These are phyloP conservation scores for Aculops lycopersici DNA, from an alignment of 1,140 invertebrate species.

Conservation along the genomic window DNA sequence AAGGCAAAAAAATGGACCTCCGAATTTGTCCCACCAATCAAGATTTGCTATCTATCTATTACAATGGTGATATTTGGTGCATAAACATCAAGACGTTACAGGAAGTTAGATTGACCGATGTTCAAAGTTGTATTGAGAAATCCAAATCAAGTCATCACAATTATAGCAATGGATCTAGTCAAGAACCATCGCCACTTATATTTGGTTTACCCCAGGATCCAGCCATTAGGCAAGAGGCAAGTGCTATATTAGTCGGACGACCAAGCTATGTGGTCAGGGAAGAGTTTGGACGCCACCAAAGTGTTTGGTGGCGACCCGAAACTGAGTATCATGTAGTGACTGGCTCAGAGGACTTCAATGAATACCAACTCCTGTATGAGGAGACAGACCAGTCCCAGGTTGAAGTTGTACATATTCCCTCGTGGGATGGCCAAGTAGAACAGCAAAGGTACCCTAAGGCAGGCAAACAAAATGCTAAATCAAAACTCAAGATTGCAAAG, in stretches of 20 bases:
- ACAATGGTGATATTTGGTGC: constrained; percentile 60
- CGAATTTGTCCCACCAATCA: constrained; percentile 62
- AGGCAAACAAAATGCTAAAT: constrained; percentile 19
- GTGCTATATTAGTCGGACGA: constrained; percentile 55
- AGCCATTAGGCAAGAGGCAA: too few relatives aligned
- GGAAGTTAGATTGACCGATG: constrained; percentile 11
- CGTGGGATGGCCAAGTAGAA: constrained; percentile 39
- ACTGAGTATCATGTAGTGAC: constrained; percentile 1
- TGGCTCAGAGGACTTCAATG: constrained; percentile 9
- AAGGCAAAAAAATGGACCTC: constrained; percentile 41
- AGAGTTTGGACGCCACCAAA: constrained; percentile 76
- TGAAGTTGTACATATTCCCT: constrained; percentile 57
- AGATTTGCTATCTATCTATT: constrained; percentile 57
- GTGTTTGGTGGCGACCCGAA: constrained; percentile 84
- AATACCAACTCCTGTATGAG: constrained; percentile 67
- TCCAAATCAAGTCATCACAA: too few relatives aligned
- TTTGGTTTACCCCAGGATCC: too few relatives aligned
- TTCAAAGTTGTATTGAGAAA: too few relatives aligned
- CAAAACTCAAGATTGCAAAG: constrained; percentile 5
- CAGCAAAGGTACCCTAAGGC: constrained; percentile 71
- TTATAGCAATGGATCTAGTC: too few relatives aligned
- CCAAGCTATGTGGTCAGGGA: constrained; percentile 93
- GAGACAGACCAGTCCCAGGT: constrained; percentile 81
- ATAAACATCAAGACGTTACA: constrained; percentile 29
- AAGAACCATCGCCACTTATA: too few relatives aligned